Evolutionary conservation across 2,888 invertebrate genomes (phyloP).

Genomic region (Pyrochroa serraticornis): DNA sequence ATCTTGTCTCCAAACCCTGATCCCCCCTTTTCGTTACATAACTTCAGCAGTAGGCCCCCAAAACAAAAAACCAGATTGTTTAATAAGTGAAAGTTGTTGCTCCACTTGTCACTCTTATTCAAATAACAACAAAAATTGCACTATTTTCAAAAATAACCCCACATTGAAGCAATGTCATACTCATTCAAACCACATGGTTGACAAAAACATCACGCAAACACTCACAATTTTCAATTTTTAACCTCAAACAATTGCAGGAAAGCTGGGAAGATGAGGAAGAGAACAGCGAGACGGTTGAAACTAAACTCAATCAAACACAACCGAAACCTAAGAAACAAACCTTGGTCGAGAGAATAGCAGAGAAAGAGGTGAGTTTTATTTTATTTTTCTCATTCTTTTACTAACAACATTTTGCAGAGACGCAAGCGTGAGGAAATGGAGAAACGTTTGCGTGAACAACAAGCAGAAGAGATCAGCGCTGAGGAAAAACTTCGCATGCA

Average conservation of each 20-base stretch:
- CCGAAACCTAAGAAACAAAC: constrained; percentile 71
- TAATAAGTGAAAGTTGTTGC: constrained; percentile 18
- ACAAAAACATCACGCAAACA: too few species aligned
- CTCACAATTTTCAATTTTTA: not conserved
- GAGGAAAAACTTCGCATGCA: constrained; percentile 79
- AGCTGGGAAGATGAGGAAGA: constrained; percentile 93
- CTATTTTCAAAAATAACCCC: too few species aligned
- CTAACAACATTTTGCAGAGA: constrained; percentile 57
- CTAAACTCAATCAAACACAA: constrained; percentile 53
- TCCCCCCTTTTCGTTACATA: too few species aligned
- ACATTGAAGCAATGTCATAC: too few species aligned
- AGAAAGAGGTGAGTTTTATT: constrained; percentile 75
- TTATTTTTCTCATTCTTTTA: not conserved
- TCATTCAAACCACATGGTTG: too few species aligned
- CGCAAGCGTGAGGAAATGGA: constrained; percentile 69
- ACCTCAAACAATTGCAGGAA: constrained; percentile 66
- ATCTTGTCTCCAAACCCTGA: not conserved
- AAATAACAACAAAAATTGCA: too few species aligned
- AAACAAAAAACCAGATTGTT: too few species aligned
- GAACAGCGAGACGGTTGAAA: constrained; percentile 73
- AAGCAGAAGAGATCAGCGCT: constrained; percentile 70
- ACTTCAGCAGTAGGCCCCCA: too few species aligned
- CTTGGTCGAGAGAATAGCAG: constrained; percentile 81
- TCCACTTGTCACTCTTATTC: constrained; percentile 10
- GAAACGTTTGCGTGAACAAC: constrained; percentile 61